phyloP scores from a whole-genome alignment of 2,113 vertebrate genomes.

The Salvator merianae region DNA sequence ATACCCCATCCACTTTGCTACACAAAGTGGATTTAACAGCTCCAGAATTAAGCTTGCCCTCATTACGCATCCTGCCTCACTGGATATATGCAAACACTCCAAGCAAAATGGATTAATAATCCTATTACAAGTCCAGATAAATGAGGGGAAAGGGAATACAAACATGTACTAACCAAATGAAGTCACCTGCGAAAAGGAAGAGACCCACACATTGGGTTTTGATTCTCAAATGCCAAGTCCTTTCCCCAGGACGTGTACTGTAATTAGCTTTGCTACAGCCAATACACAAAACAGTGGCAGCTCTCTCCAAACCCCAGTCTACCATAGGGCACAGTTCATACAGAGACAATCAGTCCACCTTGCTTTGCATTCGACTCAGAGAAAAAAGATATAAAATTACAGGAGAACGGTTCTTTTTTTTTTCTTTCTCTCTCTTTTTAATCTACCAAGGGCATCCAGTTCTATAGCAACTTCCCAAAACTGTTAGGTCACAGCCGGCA shows the following conservation, averaged over 20 bases:
- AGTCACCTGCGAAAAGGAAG: slow-evolving; percentile 58
- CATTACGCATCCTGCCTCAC: slow-evolving; percentile 50
- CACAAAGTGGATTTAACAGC: slow-evolving; percentile 39
- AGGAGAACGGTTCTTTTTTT: background rate
- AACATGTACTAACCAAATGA: slow-evolving; percentile 55
- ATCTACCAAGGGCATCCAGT: slow-evolving; percentile 18
- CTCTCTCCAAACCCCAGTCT: rapidly evolving
- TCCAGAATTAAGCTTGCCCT: slow-evolving; percentile 40
- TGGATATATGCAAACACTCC: slow-evolving; percentile 60
- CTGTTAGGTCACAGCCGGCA: slow-evolving; percentile 25
- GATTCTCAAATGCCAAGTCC: slow-evolving; percentile 39
- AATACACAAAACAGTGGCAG: rapidly evolving
- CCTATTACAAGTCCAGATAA: slow-evolving; percentile 66
- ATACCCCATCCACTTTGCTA: slow-evolving; percentile 41
- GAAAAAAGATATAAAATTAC: slow-evolving; percentile 19
- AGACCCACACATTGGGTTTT: slow-evolving; percentile 50
- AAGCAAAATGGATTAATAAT: slow-evolving; percentile 69
- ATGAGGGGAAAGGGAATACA: background rate
- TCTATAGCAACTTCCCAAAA: slow-evolving; percentile 25
- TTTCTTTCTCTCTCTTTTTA: background rate
- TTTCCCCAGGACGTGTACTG: slow-evolving; percentile 11
- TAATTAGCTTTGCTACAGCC: slow-evolving; percentile 45
- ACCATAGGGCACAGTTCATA: background rate
- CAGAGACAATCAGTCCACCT: rapidly evolving
- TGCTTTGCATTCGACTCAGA: background rate